These are phyloP conservation scores for Colletes latitarsis DNA, from an alignment of 1,140 invertebrate genomes.

Conservation along the genomic window DNA sequence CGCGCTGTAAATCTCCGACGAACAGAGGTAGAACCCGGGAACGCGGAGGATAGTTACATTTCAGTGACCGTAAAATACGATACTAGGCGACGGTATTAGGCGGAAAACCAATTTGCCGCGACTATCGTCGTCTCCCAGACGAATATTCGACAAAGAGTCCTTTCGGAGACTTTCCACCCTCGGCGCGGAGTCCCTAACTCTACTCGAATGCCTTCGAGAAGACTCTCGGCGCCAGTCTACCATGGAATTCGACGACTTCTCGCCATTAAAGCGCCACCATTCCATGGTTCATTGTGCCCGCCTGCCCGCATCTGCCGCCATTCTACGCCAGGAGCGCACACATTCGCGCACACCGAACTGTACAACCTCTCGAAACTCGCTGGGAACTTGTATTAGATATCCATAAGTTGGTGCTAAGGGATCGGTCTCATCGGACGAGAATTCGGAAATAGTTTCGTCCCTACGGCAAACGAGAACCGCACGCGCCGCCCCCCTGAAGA, in stretches of 20 bases:
- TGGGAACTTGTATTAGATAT: slow-evolving; percentile 73
- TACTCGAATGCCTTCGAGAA: slow-evolving; percentile 60
- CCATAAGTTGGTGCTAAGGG: slow-evolving; percentile 71
- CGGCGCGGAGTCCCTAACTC: slow-evolving; percentile 7
- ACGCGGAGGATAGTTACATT: slow-evolving; percentile 3
- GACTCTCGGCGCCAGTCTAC: slow-evolving; percentile 56
- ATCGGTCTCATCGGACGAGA: slow-evolving; percentile 67
- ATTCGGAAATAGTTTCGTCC: slow-evolving; percentile 69
- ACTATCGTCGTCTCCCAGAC: slow-evolving; percentile 26
- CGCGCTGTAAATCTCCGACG: not conserved
- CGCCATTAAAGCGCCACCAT: slow-evolving; percentile 68
- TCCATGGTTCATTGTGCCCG: slow-evolving; percentile 72
- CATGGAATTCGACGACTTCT: slow-evolving; percentile 71
- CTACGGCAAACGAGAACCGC: not conserved
- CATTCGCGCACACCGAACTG: slow-evolving; percentile 52
- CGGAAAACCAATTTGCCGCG: slow-evolving; percentile 36
- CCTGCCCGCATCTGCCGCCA: slow-evolving; percentile 46
- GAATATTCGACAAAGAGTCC: slow-evolving; percentile 41
- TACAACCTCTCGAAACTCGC: slow-evolving; percentile 70
- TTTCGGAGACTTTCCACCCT: slow-evolving; percentile 26
- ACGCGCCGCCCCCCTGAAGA: not conserved
- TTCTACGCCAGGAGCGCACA: slow-evolving; percentile 35
- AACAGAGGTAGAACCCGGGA: not conserved
- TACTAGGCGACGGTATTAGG: slow-evolving; percentile 11
- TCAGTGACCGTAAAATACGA: slow-evolving; percentile 21